These are phyloP conservation scores for Doryteuthis pealeii DNA, from an alignment of 1,140 invertebrate species.

Conservation along the genomic window DNA sequence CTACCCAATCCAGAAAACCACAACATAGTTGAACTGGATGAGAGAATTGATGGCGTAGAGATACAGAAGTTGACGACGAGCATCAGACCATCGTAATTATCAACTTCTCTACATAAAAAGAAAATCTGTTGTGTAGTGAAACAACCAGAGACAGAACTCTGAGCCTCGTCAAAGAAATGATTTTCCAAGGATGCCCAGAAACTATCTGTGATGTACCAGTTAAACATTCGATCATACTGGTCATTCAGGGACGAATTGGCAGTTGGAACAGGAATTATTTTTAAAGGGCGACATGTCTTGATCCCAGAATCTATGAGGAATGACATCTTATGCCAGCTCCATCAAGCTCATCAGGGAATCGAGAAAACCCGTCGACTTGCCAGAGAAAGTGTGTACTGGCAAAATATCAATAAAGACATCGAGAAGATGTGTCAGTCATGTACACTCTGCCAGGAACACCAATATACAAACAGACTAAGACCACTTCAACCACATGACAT, in stretches of 20 bases:
- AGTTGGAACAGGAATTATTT: slow-evolving; percentile 45
- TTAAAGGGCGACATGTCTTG: slow-evolving; percentile 49
- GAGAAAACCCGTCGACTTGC: slow-evolving; percentile 55
- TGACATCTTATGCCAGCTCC: slow-evolving; percentile 52
- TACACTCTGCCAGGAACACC: slow-evolving; percentile 44
- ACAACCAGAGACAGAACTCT: neutral
- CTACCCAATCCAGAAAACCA: slow-evolving; percentile 8
- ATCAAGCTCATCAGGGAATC: slow-evolving; percentile 60
- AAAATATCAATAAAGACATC: slow-evolving; percentile 53
- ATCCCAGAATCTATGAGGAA: slow-evolving; percentile 49
- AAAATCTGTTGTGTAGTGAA: neutral
- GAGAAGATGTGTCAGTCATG: slow-evolving; percentile 54
- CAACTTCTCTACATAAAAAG: neutral
- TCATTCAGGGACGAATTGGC: slow-evolving; percentile 47
- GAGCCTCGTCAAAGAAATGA: neutral
- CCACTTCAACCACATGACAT: neutral
- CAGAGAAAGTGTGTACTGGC: slow-evolving; percentile 58
- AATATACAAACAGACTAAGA: neutral
- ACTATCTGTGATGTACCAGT: slow-evolving; percentile 35
- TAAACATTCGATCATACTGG: slow-evolving; percentile 45
- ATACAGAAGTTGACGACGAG: neutral
- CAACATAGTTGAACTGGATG: neutral
- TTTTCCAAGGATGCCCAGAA: slow-evolving; percentile 54
- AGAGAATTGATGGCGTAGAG: neutral
- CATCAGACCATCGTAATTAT: neutral